Percentiles rank a stretch among this genome's conserved stretches.
These are phyloP conservation scores for Stenodema calcarata DNA, from an alignment of 2,888 invertebrate species.

Conservation along the genomic window DNA sequence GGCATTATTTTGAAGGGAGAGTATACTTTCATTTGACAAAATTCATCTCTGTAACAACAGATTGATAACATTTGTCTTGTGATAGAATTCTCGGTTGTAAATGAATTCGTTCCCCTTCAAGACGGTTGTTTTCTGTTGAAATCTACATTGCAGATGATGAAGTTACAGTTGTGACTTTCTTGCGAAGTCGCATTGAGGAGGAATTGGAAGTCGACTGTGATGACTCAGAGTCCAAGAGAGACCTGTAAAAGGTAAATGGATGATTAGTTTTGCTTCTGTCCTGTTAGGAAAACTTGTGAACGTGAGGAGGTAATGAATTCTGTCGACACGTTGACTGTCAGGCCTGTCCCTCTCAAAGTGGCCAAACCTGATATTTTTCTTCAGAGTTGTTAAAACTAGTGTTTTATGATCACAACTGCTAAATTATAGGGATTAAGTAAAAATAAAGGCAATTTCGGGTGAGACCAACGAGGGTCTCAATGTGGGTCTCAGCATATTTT, in stretches of 20 bases:
- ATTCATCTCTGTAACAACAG: background rate
- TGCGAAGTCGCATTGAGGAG: conserved; percentile 46
- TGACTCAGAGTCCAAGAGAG: conserved; percentile 3
- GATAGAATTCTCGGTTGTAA: background rate
- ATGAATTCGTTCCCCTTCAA: background rate
- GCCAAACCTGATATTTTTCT: too few relatives aligned
- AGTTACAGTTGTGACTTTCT: conserved; percentile 44
- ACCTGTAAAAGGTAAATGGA: background rate
- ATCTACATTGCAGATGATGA: conserved; percentile 32
- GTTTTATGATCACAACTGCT: too few relatives aligned
- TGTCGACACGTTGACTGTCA: too few relatives aligned
- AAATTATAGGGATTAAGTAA: too few relatives aligned
- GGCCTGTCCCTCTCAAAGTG: too few relatives aligned
- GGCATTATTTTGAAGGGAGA: background rate
- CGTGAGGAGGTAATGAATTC: too few relatives aligned
- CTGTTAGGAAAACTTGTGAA: too few relatives aligned
- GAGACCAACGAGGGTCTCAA: too few relatives aligned
- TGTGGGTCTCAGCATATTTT: too few relatives aligned
- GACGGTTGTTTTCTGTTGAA: background rate
- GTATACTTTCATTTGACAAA: background rate
- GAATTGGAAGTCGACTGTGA: background rate
- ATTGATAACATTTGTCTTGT: background rate
- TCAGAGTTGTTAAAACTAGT: too few relatives aligned
- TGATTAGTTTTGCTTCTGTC: background rate
- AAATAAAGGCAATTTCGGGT: too few relatives aligned